These are phyloP conservation scores for Cladorhizidae sp. DNA, from an alignment of 37 sponge, comb jelly and placozoan genomes.

Conservation along the genomic window DNA sequence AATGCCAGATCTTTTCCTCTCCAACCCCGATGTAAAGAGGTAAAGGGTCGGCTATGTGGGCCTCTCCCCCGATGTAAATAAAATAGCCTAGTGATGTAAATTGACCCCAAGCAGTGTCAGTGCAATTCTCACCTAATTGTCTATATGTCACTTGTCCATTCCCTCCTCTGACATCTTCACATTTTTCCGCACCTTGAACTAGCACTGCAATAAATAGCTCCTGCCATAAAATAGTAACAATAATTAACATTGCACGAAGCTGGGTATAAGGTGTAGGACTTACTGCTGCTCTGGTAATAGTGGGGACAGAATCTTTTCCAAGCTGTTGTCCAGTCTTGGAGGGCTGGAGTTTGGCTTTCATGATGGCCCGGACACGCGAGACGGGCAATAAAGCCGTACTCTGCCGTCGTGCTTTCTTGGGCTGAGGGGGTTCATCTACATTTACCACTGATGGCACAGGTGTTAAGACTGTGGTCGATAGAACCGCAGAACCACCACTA, in stretches of 20 bases:
- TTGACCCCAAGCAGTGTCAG: too few relatives aligned
- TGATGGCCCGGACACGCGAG: conserved; percentile 61
- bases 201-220: conserved; percentile 70
- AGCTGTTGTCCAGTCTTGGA: conserved; percentile 12
- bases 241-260: background rate
- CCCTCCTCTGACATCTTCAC: background rate
- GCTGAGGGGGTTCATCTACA: conserved; percentile 4
- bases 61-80: too few relatives aligned
- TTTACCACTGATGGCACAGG: too few relatives aligned
- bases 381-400: conserved; percentile 26
- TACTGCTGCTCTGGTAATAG: conserved; percentile 70
- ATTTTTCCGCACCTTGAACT: conserved; percentile 21
- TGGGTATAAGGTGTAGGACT: conserved; percentile 5
- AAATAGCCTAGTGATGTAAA: too few relatives aligned
- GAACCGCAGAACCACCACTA: too few relatives aligned
- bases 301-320: conserved; percentile 60
- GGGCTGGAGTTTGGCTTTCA: conserved; percentile 64
- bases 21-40: too few relatives aligned
- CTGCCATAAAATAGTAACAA: background rate
- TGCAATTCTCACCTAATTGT: conserved; percentile 64
- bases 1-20: too few relatives aligned
- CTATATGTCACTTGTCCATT: conserved; percentile 37
- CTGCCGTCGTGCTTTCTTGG: conserved; percentile 6
- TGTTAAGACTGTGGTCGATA: too few relatives aligned
- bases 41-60: too few relatives aligned